These are phyloP conservation scores for Tachuris rubrigastra DNA, from an alignment of 2,113 vertebrate species.

Conservation along the genomic window DNA sequence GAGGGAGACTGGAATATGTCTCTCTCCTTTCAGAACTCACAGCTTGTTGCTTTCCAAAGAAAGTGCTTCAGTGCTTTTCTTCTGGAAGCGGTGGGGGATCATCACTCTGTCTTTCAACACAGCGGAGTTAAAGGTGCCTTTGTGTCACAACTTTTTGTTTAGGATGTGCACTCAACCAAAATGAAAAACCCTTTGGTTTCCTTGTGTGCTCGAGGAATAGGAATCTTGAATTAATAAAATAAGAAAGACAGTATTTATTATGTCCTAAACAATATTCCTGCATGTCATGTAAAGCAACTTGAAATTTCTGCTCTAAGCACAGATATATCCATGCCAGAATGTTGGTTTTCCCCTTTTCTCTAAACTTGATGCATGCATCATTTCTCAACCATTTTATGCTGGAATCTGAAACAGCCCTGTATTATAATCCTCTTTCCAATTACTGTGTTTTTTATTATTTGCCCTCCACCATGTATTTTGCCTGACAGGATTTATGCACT, in stretches of 20 bases:
- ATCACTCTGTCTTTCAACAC: not conserved
- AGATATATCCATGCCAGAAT: not conserved
- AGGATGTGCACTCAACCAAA: not conserved
- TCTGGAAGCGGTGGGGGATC: not conserved
- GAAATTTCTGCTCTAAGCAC: not conserved
- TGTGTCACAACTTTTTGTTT: slow-evolving; percentile 10
- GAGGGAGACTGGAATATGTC: not conserved
- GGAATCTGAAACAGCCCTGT: not conserved
- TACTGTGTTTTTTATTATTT: not conserved
- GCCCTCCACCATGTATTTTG: not conserved
- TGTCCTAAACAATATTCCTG: not conserved
- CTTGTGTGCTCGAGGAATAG: not conserved
- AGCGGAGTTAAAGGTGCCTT: slow-evolving; percentile 33
- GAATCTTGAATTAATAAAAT: not conserved
- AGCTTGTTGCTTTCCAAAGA: not conserved
- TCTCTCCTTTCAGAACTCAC: not conserved
- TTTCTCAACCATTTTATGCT: not conserved
- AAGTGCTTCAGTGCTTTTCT: not conserved
- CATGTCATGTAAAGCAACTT: not conserved
- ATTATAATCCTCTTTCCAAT: not conserved
- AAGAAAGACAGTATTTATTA: not conserved
- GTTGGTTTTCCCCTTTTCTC: not conserved
- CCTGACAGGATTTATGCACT: not conserved
- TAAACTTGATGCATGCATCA: not conserved
- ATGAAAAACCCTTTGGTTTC: not conserved